These are phyloP conservation scores for Poeciliopsis prolifica DNA, from an alignment of 2,113 vertebrate genomes.

Conservation along the genomic window DNA sequence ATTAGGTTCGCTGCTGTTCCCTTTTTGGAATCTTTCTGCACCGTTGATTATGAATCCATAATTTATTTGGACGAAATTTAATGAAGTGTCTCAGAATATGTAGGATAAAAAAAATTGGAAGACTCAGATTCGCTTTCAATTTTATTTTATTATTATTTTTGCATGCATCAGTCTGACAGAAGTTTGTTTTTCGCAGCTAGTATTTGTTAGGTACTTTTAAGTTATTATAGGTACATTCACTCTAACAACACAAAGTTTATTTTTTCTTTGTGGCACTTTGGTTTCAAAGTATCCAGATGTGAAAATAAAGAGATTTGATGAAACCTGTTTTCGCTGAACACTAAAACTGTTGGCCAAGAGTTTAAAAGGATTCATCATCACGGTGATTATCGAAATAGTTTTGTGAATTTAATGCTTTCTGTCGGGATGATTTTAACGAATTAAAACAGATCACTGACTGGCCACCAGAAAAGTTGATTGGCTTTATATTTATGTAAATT, in stretches of 20 bases:
- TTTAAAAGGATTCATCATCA: background rate
- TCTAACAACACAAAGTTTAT: background rate
- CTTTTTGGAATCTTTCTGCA: background rate
- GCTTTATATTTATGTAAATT: background rate
- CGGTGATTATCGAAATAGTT: too few species aligned
- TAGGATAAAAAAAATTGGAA: background rate
- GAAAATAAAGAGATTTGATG: too few species aligned
- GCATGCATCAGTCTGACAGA: background rate
- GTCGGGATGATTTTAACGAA: background rate
- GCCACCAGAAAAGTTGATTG: background rate
- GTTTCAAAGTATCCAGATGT: background rate
- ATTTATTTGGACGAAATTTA: background rate
- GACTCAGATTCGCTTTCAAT: too few species aligned
- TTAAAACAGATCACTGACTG: background rate
- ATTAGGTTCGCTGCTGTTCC: background rate
- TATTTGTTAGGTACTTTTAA: background rate
- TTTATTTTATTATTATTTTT: background rate
- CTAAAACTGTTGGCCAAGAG: background rate
- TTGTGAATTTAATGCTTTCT: too few species aligned
- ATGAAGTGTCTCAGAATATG: background rate
- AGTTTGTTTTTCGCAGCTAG: background rate
- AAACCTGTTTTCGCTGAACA: background rate
- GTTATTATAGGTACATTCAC: background rate
- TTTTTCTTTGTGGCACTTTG: background rate
- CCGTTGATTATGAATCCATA: background rate